Percentiles rank a stretch among this genome's conserved stretches.
Evolutionary conservation across 2,888 invertebrate species (phyloP).

Genomic region (Embidobia sp.): DNA sequence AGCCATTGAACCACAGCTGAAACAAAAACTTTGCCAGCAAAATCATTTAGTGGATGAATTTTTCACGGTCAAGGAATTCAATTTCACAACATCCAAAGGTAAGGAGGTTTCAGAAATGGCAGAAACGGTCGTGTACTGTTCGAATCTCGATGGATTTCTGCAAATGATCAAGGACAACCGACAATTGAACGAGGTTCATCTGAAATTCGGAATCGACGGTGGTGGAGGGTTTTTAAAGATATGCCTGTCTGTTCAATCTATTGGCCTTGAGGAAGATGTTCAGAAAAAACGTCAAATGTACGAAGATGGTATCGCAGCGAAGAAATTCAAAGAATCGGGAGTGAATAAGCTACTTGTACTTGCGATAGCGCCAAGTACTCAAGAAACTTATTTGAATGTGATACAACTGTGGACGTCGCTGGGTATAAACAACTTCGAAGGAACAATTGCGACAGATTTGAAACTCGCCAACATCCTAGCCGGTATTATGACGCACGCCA

Average conservation of each 20-base stretch:
- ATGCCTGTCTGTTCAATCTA: constrained; percentile 14
- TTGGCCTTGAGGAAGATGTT: background rate
- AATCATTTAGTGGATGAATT: constrained; percentile 8
- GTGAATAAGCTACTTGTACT: constrained; percentile 16
- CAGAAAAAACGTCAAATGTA: too few species aligned
- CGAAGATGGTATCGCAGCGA: too few species aligned
- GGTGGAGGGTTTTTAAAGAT: constrained; percentile 25
- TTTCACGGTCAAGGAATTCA: background rate
- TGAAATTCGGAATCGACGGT: constrained; percentile 15
- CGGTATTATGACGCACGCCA: too few species aligned
- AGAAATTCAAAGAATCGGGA: too few species aligned
- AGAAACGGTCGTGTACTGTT: background rate
- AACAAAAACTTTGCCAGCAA: constrained; percentile 2
- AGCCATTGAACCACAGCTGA: constrained; percentile 14
- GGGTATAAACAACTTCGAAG: too few species aligned
- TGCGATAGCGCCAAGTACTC: constrained; percentile 4
- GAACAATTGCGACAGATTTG: too few species aligned
- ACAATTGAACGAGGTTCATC: background rate
- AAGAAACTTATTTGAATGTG: constrained; percentile 29
- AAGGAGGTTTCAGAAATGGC: too few species aligned
- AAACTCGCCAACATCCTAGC: too few species aligned
- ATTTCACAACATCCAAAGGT: background rate
- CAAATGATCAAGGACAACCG: constrained; percentile 14
- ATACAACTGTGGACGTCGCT: constrained; percentile 4
- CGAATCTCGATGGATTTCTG: background rate